Evolutionary conservation across 2,113 vertebrate species (phyloP), one percentile per base, ranked within the genome.

Genomic region (Sciurus niger): DNA sequence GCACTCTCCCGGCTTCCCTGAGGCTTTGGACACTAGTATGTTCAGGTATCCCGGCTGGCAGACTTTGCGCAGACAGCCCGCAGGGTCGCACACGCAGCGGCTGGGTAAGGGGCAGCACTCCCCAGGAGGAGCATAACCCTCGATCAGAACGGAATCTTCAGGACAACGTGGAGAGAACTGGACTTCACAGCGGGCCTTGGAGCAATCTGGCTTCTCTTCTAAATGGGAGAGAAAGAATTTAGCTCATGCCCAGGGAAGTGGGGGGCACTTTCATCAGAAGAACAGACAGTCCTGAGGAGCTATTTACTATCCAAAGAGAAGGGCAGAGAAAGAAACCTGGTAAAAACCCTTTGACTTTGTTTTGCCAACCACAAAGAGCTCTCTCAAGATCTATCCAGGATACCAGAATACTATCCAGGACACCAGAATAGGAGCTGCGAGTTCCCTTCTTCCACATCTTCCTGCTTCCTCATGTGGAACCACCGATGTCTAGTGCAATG

Each of bases 181-280:
- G 63, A 99, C 99, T 98, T 99, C 99, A 96, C 99, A 99, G 95
- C 99, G 99, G 78, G 99, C 99, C 97, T 99, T 99, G 95, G 99
- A 99, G 97, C 99, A 99, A 97, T 99, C 99, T 0, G 99, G 99
- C 97, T 99, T 99, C 98, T 99, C 99, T 98, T 99, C 99, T 99
- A 98, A 95, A 98, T 96, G 95, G 87, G 97, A 98, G 88, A 98
- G 68, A 98, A 82, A 98, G 77, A 98, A 97, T 98, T 98, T 96
- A 98, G 97, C 87, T 97, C 92, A 76, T 37, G 86, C 53, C n/a
- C n/a, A 14, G 85, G 97, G 65, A 77, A 92, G 78, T 17, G 43
- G 4, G 79, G 67, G 76, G 87, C 72, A 24, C 88, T 34, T 40
- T 30, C 1, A 6, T 55, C 72, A 74, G 82, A 91, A 96, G 85